Conservation (phyloP, 2,797 vertebrate species). For the Rhabdophis nuchalis region DNA sequence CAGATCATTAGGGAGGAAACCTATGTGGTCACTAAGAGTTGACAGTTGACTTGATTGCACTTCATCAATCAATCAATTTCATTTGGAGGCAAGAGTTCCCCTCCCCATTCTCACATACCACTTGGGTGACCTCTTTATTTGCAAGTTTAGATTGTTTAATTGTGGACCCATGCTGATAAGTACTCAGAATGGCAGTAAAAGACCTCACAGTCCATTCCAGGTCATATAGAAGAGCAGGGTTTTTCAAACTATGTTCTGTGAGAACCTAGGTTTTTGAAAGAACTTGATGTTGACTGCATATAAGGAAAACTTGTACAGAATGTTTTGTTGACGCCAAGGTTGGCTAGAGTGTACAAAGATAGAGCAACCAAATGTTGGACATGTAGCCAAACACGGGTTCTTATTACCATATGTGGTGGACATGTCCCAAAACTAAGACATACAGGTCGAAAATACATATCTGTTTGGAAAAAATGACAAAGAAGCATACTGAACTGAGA, state of each 20-base stretch:
- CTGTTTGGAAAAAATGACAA: too few relatives aligned
- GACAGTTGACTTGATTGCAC: not conserved
- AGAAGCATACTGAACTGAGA: too few relatives aligned
- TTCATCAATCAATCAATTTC: not conserved
- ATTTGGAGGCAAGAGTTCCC: not conserved
- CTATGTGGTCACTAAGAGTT: not conserved
- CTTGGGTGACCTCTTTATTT: not conserved
- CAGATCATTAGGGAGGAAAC: not conserved
- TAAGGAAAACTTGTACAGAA: too few relatives aligned
- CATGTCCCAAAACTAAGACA: too few relatives aligned
- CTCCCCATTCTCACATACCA: not conserved
- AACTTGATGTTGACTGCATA: not conserved
- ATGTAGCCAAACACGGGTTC: too few relatives aligned
- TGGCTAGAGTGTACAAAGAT: too few relatives aligned
- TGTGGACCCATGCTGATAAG: not conserved
- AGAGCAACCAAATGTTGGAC: too few relatives aligned
- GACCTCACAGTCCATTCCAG: not conserved
- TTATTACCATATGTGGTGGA: too few relatives aligned
- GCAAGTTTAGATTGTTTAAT: not conserved
- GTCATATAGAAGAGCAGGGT: not conserved
- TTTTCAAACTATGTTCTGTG: not conserved
- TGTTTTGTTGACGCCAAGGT: too few relatives aligned
- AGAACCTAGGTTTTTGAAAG: not conserved
- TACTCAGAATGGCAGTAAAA: not conserved
- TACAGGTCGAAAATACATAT: too few relatives aligned